Evolutionary conservation across 2,888 invertebrate species (phyloP).

Genomic region (Xestoiulus laeticollis): DNA sequence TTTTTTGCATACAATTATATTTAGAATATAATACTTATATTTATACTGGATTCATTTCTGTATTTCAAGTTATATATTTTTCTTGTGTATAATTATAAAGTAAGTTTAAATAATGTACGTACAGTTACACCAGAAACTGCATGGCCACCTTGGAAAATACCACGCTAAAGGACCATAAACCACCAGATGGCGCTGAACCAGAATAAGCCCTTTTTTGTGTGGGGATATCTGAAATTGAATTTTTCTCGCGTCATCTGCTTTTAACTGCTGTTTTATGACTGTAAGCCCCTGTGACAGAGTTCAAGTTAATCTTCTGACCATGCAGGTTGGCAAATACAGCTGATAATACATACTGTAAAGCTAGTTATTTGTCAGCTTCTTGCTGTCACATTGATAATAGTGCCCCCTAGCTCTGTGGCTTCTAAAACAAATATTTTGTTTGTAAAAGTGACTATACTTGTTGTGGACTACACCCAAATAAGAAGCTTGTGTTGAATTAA

Average conservation of each 20-base stretch:
- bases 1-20: no score
- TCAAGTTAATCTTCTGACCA: neutral
- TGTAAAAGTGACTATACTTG: neutral
- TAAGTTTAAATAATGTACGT: no score
- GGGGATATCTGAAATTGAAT: neutral
- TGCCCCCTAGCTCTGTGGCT: neutral
- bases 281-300: neutral
- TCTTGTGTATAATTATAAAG: no score
- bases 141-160: no score
- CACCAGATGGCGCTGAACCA: no score
- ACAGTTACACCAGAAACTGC: no score
- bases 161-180: no score
- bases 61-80: no score
- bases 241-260: neutral
- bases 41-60: no score
- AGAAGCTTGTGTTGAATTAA: neutral
- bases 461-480: neutral
- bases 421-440: constrained; percentile 1
- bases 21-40: no score
- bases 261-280: neutral
- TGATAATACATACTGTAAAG: neutral
- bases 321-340: neutral
- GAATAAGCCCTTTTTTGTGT: no score
- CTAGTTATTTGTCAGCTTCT: neutral
- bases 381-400: neutral